phyloP scores from a whole-genome alignment of 2,797 vertebrate genomes.

The Melanotaenia trifasciata region DNA sequence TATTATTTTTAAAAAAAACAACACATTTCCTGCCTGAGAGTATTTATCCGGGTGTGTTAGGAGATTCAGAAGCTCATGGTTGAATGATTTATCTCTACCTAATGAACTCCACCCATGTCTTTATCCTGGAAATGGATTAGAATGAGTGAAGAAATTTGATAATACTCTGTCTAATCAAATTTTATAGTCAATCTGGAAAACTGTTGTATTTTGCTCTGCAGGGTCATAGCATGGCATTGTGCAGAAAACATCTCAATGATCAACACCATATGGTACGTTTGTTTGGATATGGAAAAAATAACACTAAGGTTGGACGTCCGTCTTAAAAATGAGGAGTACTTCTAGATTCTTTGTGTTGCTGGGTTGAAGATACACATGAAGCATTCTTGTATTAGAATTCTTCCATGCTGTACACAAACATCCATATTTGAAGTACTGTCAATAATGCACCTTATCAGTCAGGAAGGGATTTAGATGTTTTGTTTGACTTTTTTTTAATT shows the following conservation, averaged over 20 bases:
- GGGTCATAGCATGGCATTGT: neutral
- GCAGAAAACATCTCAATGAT: neutral
- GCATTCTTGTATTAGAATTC: neutral
- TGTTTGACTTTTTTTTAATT: neutral
- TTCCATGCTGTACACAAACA: neutral
- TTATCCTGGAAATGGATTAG: neutral
- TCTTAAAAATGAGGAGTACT: neutral
- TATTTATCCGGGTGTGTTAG: neutral
- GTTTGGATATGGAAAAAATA: neutral
- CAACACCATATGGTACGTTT: neutral
- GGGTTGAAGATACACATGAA: neutral
- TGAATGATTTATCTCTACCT: neutral
- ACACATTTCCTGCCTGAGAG: neutral
- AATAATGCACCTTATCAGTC: too few relatives aligned
- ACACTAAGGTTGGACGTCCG: neutral
- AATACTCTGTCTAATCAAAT: neutral
- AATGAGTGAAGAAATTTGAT: neutral
- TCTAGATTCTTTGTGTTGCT: neutral
- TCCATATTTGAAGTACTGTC: too few relatives aligned
- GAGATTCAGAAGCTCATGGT: neutral
- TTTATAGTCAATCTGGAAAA: neutral
- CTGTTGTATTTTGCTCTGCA: neutral
- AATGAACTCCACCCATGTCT: neutral
- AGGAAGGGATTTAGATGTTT: neutral
- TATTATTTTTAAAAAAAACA: neutral